Evolutionary conservation across 2,797 vertebrate genomes (phyloP).

Genomic region (Leuciscus waleckii): DNA sequence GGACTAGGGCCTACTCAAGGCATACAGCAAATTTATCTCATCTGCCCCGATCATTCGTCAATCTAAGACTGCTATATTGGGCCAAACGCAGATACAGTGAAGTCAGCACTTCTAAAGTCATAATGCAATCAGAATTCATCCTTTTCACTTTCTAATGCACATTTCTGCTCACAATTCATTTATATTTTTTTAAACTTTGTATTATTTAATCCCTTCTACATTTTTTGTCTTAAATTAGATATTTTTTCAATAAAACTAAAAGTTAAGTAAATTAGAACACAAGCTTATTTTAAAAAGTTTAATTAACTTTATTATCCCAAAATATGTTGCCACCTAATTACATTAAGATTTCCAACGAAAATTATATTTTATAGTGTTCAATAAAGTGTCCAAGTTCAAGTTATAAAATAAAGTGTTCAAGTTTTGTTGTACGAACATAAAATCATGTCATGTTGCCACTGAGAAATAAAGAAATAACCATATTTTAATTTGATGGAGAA

Average conservation of each 20-base stretch:
- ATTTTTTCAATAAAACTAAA: not conserved
- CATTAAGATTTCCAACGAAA: not conserved
- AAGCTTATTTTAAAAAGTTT: no score
- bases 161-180: not conserved
- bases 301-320: not conserved
- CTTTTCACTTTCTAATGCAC: not conserved
- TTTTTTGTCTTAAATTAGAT: not conserved
- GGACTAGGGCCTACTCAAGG: constrained; percentile 19
- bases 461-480: not conserved
- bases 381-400: no score
- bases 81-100: not conserved
- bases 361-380: no score
- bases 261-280: not conserved
- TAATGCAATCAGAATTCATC: not conserved
- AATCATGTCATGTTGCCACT: not conserved
- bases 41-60: not conserved
- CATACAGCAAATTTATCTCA: not conserved
- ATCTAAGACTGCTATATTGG: not conserved
- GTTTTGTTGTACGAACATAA: not conserved
- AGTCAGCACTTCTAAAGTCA: not conserved
- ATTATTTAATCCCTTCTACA: not conserved
- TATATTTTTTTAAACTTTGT: not conserved
- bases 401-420: not conserved
- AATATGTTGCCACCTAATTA: not conserved
- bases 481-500: not conserved